Conservation (phyloP, 2,113 vertebrate genomes). For the Ctenodactylus gundi region DNA sequence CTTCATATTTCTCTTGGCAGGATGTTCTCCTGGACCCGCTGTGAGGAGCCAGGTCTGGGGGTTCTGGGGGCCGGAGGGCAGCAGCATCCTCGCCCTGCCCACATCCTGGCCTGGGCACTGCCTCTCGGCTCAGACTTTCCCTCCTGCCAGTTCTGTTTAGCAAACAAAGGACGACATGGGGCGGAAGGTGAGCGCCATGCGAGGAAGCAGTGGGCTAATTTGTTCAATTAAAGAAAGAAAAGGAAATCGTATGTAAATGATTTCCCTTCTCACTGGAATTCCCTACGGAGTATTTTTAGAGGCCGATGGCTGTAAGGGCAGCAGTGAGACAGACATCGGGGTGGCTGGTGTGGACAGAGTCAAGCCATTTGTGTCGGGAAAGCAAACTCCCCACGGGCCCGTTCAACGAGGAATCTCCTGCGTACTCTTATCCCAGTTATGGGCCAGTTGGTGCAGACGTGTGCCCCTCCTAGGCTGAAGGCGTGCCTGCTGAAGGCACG, state of each 20-base stretch:
- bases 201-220: too few relatives aligned
- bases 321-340: neutral
- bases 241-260: neutral
- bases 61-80: neutral
- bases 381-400: neutral
- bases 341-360: neutral
- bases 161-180: too few relatives aligned
- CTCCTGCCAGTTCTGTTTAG: neutral
- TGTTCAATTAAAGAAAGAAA: too few relatives aligned
- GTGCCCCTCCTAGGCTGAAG: too few relatives aligned
- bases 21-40: constrained; percentile 15
- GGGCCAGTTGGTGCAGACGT: neutral
- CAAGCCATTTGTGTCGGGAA: neutral
- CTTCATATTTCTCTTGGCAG: constrained; percentile 2
- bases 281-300: neutral
- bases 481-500: neutral
- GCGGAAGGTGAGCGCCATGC: too few relatives aligned
- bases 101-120: neutral
- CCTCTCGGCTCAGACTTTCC: neutral
- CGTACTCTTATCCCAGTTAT: neutral
- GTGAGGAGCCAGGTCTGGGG: neutral
- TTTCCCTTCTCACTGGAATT: neutral
- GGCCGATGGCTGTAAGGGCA: neutral
- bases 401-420: neutral
- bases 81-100: neutral